phyloP scores from a whole-genome alignment of 2,797 vertebrate species.

The Pangasius macronema region DNA sequence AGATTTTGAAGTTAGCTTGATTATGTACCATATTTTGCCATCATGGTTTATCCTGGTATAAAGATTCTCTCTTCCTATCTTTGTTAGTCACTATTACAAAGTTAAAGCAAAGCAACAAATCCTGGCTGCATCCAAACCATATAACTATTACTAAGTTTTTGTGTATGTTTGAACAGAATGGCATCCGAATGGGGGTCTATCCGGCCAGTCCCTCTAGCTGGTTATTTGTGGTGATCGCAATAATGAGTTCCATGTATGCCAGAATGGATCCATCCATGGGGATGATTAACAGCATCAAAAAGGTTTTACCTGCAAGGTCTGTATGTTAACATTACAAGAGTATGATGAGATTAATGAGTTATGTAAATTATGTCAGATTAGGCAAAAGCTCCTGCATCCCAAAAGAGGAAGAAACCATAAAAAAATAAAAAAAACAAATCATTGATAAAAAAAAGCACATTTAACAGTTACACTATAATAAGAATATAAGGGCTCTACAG shows the following conservation, averaged over 20 bases:
- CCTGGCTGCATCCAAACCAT: not conserved
- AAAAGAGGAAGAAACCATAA: not conserved
- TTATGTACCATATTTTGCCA: not conserved
- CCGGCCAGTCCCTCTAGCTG: slow-evolving; percentile 92
- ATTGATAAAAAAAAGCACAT: not conserved
- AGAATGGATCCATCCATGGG: slow-evolving; percentile 85
- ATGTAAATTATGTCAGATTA: not conserved
- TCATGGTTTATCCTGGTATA: not conserved
- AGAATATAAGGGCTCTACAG: not conserved
- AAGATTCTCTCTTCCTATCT: not conserved
- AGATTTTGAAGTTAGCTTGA: too few species aligned
- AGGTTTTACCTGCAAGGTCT: slow-evolving; percentile 81
- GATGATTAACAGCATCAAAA: slow-evolving; percentile 79
- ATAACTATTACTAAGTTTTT: not conserved
- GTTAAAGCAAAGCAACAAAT: not conserved
- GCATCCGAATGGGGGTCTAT: slow-evolving; percentile 88
- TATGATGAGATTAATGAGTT: not conserved
- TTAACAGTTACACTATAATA: not conserved
- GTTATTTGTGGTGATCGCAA: slow-evolving; percentile 85
- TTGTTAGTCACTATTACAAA: not conserved
- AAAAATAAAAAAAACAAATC: too few species aligned
- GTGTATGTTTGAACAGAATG: slow-evolving; percentile 78
- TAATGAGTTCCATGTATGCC: slow-evolving; percentile 85
- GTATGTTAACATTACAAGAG: slow-evolving; percentile 33
- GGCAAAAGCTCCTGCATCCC: not conserved